Evolutionary conservation across 2,113 vertebrate species (phyloP).

Genomic region (Amblyornis subalaris): DNA sequence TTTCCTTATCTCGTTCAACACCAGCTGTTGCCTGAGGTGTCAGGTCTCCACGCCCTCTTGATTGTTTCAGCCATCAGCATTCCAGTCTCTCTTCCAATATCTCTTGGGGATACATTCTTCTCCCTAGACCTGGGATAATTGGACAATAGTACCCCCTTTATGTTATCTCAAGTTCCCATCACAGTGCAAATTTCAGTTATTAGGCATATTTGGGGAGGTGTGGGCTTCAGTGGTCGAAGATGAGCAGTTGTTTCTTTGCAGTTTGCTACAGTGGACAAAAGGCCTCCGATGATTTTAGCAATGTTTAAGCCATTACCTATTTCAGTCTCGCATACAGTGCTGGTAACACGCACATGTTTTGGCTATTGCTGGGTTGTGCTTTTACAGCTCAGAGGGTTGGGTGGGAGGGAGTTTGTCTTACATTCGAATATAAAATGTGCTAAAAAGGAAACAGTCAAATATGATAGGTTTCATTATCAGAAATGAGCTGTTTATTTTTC

Average conservation of each 20-base stretch:
- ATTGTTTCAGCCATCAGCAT: background rate
- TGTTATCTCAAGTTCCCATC: background rate
- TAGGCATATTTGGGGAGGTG: background rate
- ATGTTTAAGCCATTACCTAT: background rate
- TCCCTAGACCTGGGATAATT: too few species aligned
- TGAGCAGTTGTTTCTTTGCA: background rate
- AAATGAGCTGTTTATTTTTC: too few species aligned
- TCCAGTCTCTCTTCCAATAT: background rate
- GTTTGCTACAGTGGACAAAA: background rate
- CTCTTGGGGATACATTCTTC: background rate
- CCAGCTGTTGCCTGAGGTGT: background rate
- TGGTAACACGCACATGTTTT: background rate
- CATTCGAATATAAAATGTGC: too few species aligned
- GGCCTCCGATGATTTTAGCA: background rate
- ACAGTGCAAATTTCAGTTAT: background rate
- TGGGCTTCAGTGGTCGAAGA: rapidly evolving
- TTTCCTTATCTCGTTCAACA: background rate
- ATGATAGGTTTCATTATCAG: too few species aligned
- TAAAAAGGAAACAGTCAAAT: too few species aligned
- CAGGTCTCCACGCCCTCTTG: background rate
- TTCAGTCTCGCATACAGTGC: background rate
- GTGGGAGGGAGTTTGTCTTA: too few species aligned
- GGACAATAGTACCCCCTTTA: background rate
- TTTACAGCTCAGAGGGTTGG: background rate
- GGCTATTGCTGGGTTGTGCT: background rate